Evolutionary conservation across 1,140 invertebrate species (phyloP).

Genomic region (Tetramorium simillimum): DNA sequence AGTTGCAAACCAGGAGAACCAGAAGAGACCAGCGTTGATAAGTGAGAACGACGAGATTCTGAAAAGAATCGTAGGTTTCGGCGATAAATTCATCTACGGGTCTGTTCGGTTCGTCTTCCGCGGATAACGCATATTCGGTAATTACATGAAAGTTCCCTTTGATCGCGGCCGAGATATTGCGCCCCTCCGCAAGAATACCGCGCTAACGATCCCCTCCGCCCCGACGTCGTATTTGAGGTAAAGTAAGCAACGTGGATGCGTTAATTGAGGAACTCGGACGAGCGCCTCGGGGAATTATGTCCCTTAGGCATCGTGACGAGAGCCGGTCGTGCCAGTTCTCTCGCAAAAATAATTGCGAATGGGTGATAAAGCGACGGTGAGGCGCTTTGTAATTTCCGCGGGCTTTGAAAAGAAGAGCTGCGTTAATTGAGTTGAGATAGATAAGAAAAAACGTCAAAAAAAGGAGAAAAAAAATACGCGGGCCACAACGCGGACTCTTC

Average conservation of each 20-base stretch:
- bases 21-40: background rate
- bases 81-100: slow-evolving; percentile 33
- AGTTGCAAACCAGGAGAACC: background rate
- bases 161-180: slow-evolving; percentile 50
- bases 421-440: slow-evolving; percentile 51
- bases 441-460: slow-evolving; percentile 11
- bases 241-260: slow-evolving; percentile 46
- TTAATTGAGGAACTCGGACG: slow-evolving; percentile 48
- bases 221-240: background rate
- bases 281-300: slow-evolving; percentile 62
- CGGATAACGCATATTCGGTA: slow-evolving; percentile 47
- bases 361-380: slow-evolving; percentile 53
- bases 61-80: slow-evolving; percentile 11
- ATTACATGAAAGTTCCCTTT: slow-evolving; percentile 59
- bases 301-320: slow-evolving; percentile 56
- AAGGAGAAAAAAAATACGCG: background rate
- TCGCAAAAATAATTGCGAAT: slow-evolving; percentile 61
- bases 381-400: slow-evolving; percentile 69
- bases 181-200: slow-evolving; percentile 45
- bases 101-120: slow-evolving; percentile 9
- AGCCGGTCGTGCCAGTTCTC: slow-evolving; percentile 23
- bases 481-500: background rate
- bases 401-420: slow-evolving; percentile 63
- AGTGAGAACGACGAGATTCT: background rate
- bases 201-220: slow-evolving; percentile 51